Percentiles rank a stretch among this genome's conserved stretches.
Evolutionary conservation across 2,888 invertebrate genomes (phyloP).

Genomic region (Dolichomitus sp.): DNA sequence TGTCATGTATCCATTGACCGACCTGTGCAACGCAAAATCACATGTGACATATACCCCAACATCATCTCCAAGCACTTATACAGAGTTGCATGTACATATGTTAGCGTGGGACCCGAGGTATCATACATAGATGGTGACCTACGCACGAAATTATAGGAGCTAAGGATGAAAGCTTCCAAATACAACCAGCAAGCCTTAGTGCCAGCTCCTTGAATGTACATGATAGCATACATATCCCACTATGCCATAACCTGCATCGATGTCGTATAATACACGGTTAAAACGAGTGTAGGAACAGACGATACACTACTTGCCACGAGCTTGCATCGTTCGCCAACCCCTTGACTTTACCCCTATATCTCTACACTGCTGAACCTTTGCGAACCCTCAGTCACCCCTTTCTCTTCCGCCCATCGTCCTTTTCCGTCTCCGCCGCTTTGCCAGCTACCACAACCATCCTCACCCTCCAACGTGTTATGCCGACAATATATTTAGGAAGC

Average conservation of each 20-base stretch:
- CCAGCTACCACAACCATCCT: slow-evolving; percentile 32
- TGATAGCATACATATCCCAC: neutral
- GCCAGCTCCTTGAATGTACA: slow-evolving; percentile 9
- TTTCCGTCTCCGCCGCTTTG: slow-evolving; percentile 44
- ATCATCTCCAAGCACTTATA: slow-evolving; percentile 42
- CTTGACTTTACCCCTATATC: slow-evolving; percentile 41
- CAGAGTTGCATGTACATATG: slow-evolving; percentile 6
- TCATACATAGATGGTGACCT: neutral
- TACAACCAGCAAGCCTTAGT: neutral
- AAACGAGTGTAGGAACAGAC: slow-evolving; percentile 70
- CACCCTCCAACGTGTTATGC: slow-evolving; percentile 70
- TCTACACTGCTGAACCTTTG: slow-evolving; percentile 55
- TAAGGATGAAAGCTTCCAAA: slow-evolving; percentile 2
- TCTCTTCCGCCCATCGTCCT: slow-evolving; percentile 27
- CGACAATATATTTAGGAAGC: slow-evolving; percentile 78
- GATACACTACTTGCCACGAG: slow-evolving; percentile 69
- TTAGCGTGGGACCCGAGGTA: slow-evolving; percentile 8
- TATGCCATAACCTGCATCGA: slow-evolving; percentile 13
- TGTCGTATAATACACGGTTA: slow-evolving; percentile 37
- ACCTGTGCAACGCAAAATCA: neutral
- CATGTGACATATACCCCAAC: slow-evolving; percentile 1
- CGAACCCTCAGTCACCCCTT: slow-evolving; percentile 48
- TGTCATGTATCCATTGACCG: neutral
- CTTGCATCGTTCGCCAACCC: slow-evolving; percentile 54
- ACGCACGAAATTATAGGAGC: neutral